Base-by-base conservation (phyloP, 37 sponge, comb jelly and placozoan species). In the Axinella damicornis region DNA sequence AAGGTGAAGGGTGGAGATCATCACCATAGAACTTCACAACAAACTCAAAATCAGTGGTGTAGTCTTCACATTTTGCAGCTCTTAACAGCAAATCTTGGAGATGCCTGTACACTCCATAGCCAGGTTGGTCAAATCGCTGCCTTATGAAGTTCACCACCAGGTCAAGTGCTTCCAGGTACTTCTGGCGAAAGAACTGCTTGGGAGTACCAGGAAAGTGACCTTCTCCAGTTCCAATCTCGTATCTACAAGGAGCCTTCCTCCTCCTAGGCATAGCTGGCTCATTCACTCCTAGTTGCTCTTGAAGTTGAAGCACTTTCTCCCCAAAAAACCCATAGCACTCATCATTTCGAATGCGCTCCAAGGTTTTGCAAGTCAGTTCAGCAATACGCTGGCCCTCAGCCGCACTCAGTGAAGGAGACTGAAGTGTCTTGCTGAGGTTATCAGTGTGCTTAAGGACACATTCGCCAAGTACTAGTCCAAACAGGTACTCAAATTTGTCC, bases 81-180 rank as follows among this genome's bases (percentile, higher is more conserved):
- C 76, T 76, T 24, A 88, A 17, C 2, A 88, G 59, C 14, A 81
- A 59, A 9, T 22, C 77, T 55, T 88, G 83, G 5, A 88, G 64
- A 28, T 81, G 65, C 21, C 64, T 52, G 36, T 83, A 83, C 32
- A 84, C 39, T 25, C 53, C 40, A 41, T 83, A 88, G 0, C 83
- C 83, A 0, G 88, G 81, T 65, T 80, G 86, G 81, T 86, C 86
- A 78, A 86, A 86, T 0, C 83, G 33, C 34, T 75, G 74, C 66
- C 81, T 53, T 74, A 85, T 85, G 2, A 39, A 53, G 2, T 76
- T 33, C 31, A 77, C 36, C 21, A 77, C 87, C 40, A 86, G 64
- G 62, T 91, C 91, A 24, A 91, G 41, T 25, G 87, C 92, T 69
- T 91, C 87, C 80, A 86, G 86, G 71, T 91, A 91, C 39, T 71